Conservation (phyloP, 2,113 vertebrate genomes). For the Vulpes lagopus region DNA sequence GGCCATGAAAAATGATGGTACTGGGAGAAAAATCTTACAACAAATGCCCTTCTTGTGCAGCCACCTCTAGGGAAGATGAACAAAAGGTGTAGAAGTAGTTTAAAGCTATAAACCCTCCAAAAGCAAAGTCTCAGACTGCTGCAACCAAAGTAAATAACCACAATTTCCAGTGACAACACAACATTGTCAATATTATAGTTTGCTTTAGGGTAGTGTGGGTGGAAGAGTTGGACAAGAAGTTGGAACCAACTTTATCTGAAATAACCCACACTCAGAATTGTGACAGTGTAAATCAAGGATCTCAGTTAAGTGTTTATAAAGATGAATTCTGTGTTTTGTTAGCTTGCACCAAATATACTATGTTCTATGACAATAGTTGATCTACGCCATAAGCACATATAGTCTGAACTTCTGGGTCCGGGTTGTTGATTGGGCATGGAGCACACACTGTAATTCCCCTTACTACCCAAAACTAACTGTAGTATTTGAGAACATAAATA, state of each 20-base stretch:
- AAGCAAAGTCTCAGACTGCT: conserved; percentile 23
- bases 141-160: conserved; percentile 56
- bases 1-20: conserved; percentile 72
- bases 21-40: conserved; percentile 46
- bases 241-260: conserved; percentile 12
- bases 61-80: conserved; percentile 22
- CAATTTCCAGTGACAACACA: conserved; percentile 60
- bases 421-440: background rate
- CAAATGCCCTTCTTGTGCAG: conserved; percentile 57
- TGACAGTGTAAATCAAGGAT: background rate
- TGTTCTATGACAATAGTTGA: background rate
- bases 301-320: background rate
- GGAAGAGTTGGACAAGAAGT: background rate
- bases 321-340: background rate
- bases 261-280: background rate
- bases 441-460: background rate
- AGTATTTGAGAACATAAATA: background rate
- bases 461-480: background rate
- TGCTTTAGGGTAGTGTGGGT: background rate
- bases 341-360: background rate
- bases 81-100: conserved; percentile 68
- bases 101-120: conserved; percentile 62
- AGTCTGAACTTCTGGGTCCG: conserved; percentile 3
- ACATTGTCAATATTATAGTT: conserved; percentile 33
- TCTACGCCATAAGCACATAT: background rate